phyloP scores from a whole-genome alignment of 2,888 invertebrate species.

The Hirudinaria manillensis region DNA sequence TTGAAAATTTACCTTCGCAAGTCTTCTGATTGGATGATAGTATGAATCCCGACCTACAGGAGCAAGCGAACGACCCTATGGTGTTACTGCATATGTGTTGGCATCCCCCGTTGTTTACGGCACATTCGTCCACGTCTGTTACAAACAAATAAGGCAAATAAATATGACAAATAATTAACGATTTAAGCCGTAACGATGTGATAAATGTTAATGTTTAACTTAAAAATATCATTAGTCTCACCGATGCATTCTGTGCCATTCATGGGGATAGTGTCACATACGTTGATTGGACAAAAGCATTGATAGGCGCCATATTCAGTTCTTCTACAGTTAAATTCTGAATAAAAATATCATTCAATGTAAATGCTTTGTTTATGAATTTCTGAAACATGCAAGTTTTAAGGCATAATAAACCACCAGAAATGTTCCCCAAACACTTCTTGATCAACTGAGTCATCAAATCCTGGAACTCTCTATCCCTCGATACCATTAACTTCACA shows the following conservation, averaged over 20 bases:
- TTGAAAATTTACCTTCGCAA: slow-evolving; percentile 24
- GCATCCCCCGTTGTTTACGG: slow-evolving; percentile 37
- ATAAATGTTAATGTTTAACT: not conserved
- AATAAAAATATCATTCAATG: not conserved
- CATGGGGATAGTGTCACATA: slow-evolving; percentile 29
- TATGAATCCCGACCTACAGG: slow-evolving; percentile 33
- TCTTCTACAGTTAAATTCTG: slow-evolving; percentile 31
- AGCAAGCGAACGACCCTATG: slow-evolving; percentile 34
- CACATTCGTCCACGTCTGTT: slow-evolving; percentile 36
- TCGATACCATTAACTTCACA: too few relatives aligned
- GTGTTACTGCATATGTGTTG: slow-evolving; percentile 37
- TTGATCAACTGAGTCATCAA: too few relatives aligned
- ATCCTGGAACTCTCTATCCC: too few relatives aligned
- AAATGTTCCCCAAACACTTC: not conserved
- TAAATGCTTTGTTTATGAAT: not conserved
- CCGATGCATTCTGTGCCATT: slow-evolving; percentile 35
- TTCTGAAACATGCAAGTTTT: too few relatives aligned
- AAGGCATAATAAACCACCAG: not conserved
- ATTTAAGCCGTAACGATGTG: not conserved
- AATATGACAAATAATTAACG: not conserved
- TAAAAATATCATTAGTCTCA: slow-evolving; percentile 18
- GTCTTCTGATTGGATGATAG: slow-evolving; percentile 14
- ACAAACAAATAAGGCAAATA: not conserved
- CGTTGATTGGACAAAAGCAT: slow-evolving; percentile 35
- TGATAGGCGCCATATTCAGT: slow-evolving; percentile 33